A percentile compares a stretch with the other conserved stretches of the same genome.
phyloP scores from a whole-genome alignment of 2,113 vertebrate genomes.

The Geococcyx californianus region DNA sequence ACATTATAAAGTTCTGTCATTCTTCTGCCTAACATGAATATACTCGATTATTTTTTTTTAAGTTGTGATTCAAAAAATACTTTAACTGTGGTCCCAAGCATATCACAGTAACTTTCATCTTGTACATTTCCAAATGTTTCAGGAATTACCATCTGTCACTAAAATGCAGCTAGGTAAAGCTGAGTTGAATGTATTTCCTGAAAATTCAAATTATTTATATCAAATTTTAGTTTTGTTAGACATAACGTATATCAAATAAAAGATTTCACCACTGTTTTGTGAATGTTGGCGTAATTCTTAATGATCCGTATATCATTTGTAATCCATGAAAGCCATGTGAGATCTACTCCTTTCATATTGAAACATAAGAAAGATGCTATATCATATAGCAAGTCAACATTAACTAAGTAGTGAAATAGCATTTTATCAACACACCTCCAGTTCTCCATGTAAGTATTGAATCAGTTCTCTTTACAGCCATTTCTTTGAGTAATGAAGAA shows the following conservation, averaged over 20 bases:
- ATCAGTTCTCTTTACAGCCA: not conserved
- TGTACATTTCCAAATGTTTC: not conserved
- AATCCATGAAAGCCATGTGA: not conserved
- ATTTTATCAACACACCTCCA: not conserved
- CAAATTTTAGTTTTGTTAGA: not conserved
- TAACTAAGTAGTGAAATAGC: not conserved
- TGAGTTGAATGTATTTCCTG: not conserved
- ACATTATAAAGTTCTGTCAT: not conserved
- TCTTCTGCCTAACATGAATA: not conserved
- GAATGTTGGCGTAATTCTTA: not conserved
- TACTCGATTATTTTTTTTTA: not conserved
- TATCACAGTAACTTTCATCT: not conserved
- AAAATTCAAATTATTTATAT: not conserved
- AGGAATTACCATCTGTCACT: not conserved
- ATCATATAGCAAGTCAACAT: not conserved
- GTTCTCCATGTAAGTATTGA: not conserved
- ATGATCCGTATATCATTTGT: not conserved
- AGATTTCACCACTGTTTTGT: not conserved
- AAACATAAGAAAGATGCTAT: not conserved
- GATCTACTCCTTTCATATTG: not conserved
- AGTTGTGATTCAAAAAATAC: not conserved
- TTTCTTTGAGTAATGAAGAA: not conserved
- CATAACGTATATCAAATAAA: not conserved
- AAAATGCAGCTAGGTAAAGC: not conserved
- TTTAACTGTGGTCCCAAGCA: not conserved